These are phyloP conservation scores for Copidosoma aretas DNA, from an alignment of 2,888 invertebrate genomes.

Conservation along the genomic window DNA sequence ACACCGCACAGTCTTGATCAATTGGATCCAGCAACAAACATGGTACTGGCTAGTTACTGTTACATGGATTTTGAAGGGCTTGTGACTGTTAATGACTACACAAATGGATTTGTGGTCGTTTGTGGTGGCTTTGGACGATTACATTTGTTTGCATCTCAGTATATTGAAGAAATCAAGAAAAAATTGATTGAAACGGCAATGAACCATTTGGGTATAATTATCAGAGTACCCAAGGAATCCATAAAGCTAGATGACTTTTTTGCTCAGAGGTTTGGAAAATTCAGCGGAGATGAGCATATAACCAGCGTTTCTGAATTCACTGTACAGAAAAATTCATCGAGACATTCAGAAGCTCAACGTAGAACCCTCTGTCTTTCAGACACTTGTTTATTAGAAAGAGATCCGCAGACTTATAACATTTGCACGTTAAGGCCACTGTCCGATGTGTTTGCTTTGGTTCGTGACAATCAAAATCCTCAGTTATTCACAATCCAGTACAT, in stretches of 20 bases:
- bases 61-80: slow-evolving; percentile 87
- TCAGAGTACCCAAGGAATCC: slow-evolving; percentile 83
- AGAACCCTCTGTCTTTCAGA: slow-evolving; percentile 94
- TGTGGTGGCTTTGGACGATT: slow-evolving; percentile 90
- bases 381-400: slow-evolving; percentile 93
- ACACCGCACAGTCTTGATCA: slow-evolving; percentile 93
- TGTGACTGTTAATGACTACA: slow-evolving; percentile 82
- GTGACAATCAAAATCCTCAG: slow-evolving; percentile 91
- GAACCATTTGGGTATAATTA: slow-evolving; percentile 79
- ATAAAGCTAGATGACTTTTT: slow-evolving; percentile 88
- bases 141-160: slow-evolving; percentile 86
- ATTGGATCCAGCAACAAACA: slow-evolving; percentile 84
- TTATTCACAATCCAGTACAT: slow-evolving; percentile 93
- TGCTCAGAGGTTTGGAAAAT: slow-evolving; percentile 87
- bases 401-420: slow-evolving; percentile 95
- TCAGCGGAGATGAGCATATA: slow-evolving; percentile 90
- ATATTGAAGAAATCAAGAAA: slow-evolving; percentile 85
- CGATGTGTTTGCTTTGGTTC: slow-evolving; percentile 89
- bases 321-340: slow-evolving; percentile 86
- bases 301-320: slow-evolving; percentile 96
- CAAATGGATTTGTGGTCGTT: slow-evolving; percentile 92
- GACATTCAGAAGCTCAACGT: slow-evolving; percentile 84
- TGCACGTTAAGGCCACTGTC: slow-evolving; percentile 83
- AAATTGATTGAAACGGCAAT: slow-evolving; percentile 85
- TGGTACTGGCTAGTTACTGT: slow-evolving; percentile 80